Evolutionary conservation across 2,113 vertebrate species (phyloP).

Genomic region (Bubo blakistoni): DNA sequence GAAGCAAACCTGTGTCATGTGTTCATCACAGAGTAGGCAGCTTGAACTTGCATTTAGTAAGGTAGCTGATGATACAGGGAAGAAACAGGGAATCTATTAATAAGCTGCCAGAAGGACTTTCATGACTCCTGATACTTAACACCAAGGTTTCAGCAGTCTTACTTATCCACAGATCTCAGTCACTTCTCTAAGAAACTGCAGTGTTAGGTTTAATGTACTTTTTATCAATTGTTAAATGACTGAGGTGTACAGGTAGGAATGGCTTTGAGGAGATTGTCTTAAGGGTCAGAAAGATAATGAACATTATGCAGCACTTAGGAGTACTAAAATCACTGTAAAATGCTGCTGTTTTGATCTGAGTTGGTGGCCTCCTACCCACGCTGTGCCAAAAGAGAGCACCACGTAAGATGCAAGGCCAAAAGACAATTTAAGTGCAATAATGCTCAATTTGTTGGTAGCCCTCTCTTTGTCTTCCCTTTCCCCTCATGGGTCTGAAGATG

Average conservation of each 20-base stretch:
- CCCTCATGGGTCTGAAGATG: background rate
- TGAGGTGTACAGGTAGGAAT: background rate
- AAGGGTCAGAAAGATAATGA: background rate
- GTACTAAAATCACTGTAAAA: background rate
- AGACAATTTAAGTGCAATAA: background rate
- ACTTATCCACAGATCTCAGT: background rate
- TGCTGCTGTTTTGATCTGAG: background rate
- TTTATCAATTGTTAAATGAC: background rate
- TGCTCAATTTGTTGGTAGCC: background rate
- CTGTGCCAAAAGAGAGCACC: background rate
- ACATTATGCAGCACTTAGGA: background rate
- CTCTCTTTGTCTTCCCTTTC: background rate
- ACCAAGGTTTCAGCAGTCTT: background rate
- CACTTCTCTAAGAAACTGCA: background rate
- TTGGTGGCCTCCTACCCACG: background rate
- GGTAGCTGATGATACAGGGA: background rate
- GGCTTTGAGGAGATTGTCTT: background rate
- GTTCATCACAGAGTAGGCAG: background rate
- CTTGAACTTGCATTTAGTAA: background rate
- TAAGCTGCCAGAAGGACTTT: background rate
- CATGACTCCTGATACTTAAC: background rate
- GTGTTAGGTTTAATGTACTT: background rate
- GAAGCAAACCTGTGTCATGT: background rate
- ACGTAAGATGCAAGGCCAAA: background rate
- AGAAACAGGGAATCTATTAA: background rate